Evolutionary conservation across 2,888 invertebrate genomes (phyloP).

Genomic region (Napeogenes inachia): DNA sequence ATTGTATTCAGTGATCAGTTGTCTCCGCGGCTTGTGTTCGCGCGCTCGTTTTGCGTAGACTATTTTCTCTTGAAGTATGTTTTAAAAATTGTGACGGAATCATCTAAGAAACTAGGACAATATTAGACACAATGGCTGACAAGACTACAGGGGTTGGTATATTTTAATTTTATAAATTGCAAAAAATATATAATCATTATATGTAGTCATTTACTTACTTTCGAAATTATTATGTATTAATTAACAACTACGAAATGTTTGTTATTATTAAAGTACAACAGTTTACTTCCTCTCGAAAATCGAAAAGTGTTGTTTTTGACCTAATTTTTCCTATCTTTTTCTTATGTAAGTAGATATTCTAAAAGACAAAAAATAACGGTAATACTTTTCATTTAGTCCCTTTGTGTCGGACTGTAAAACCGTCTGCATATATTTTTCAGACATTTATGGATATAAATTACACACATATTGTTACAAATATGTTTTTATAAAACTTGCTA

Average conservation of each 20-base stretch:
- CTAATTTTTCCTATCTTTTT: too few species aligned
- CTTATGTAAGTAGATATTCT: too few species aligned
- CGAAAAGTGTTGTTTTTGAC: too few species aligned
- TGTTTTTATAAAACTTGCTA: not conserved
- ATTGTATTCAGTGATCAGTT: constrained; percentile 34
- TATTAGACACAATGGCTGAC: constrained; percentile 40
- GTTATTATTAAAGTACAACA: not conserved
- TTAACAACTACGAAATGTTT: not conserved
- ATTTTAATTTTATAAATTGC: constrained; percentile 20
- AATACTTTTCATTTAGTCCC: not conserved
- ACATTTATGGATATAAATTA: not conserved
- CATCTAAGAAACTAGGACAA: not conserved
- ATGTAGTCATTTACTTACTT: not conserved
- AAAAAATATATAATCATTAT: not conserved
- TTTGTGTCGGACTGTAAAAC: not conserved
- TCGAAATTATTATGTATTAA: not conserved
- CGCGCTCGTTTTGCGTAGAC: constrained; percentile 47
- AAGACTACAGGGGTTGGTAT: constrained; percentile 49
- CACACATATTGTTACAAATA: not conserved
- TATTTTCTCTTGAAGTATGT: constrained; percentile 4
- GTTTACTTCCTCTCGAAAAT: not conserved
- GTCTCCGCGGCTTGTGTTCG: constrained; percentile 45
- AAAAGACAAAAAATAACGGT: too few species aligned
- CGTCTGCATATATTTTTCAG: not conserved
- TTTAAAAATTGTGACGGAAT: not conserved